Percentiles rank a stretch among this genome's conserved stretches.
Conservation (phyloP, 2,113 vertebrate species). For the Amphiprion ocellaris region DNA sequence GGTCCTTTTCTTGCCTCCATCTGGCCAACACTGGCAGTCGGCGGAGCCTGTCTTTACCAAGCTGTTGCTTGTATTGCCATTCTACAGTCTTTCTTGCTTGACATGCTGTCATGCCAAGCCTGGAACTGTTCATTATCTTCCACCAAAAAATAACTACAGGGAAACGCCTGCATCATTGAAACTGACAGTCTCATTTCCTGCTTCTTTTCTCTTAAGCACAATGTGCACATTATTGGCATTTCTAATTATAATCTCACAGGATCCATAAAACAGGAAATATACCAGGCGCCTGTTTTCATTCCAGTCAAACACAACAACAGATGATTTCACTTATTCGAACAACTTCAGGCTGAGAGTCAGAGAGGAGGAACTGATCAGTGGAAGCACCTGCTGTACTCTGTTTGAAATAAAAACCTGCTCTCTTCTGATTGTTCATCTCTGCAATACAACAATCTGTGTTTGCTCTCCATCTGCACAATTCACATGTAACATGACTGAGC, state of each 20-base stretch:
- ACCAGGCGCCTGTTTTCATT: slow-evolving; percentile 52
- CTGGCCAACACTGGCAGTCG: slow-evolving; percentile 72
- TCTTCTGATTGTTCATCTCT: slow-evolving; percentile 43
- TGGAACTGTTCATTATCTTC: slow-evolving; percentile 78
- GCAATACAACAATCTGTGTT: slow-evolving; percentile 45
- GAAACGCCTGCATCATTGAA: slow-evolving; percentile 76
- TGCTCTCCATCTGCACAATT: slow-evolving; percentile 54
- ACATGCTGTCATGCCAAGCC: slow-evolving; percentile 73
- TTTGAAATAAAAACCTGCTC: slow-evolving; percentile 46
- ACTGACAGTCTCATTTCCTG: slow-evolving; percentile 80
- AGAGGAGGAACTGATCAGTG: slow-evolving; percentile 47
- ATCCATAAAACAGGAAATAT: slow-evolving; percentile 43
- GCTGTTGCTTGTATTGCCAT: slow-evolving; percentile 69
- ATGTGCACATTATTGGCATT: slow-evolving; percentile 74
- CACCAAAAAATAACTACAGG: slow-evolving; percentile 66
- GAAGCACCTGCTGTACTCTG: slow-evolving; percentile 50
- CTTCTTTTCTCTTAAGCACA: slow-evolving; percentile 75
- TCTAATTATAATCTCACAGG: slow-evolving; percentile 66
- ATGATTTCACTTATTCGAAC: slow-evolving; percentile 65
- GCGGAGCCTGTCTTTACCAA: slow-evolving; percentile 70
- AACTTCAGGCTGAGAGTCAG: slow-evolving; percentile 45
- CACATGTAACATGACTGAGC: slow-evolving; percentile 15
- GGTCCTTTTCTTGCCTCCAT: slow-evolving; percentile 69
- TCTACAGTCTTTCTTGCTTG: slow-evolving; percentile 65
- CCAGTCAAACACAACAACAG: slow-evolving; percentile 53